Evolutionary conservation across 1,140 invertebrate genomes (phyloP), one percentile per base, ranked within the genome.

Genomic region (Drosophila ironensis): DNA sequence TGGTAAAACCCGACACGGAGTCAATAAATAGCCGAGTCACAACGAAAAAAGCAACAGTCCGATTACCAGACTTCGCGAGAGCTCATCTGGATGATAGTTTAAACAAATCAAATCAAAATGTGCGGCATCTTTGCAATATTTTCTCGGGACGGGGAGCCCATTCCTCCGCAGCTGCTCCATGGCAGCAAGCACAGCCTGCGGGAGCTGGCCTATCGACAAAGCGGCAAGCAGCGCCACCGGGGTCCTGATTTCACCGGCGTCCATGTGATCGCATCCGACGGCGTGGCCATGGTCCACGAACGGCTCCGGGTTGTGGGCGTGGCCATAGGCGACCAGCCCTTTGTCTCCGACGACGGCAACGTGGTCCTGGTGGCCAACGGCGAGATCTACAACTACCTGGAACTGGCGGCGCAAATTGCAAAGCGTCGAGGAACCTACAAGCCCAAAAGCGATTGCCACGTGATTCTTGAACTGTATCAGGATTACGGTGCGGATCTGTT

Each of bases 361-460:
- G 17, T 90, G 4, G 12, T 78, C 17, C 51, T 90, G 37, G 72
- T 89, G 33, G 89, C 84, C 28, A 90, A 90, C 38, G 89, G 80
- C 4, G 89, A 90, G 63, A 90, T 90, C 24, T 90, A 90, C 75
- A 90, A 90, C 48, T 90, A 90, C 27, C 38, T 78, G 46, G 86
- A 89, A 35, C 38, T 78, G 4, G 59, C 86, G 7, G 63, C 69
- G 3, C 60, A 68, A 16, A 88, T 90, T n/a, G 81, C 81, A 0
- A 88, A 90, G 41, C 51, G 53, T 7, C 72, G 72, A n/a, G 48
- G 69, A n/a, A 42, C 51, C 20, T 96, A 95, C 69, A 92, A 93
- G 59, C 96, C 95, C 0, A 92, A 93, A 71, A 95, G 95, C 77
- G 95, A 96, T 73, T 94, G 96, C 2, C 95, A 96, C 90, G 92